Evolutionary conservation across 2,113 vertebrate genomes (phyloP).

Genomic region (Xiphorhynchus elegans): DNA sequence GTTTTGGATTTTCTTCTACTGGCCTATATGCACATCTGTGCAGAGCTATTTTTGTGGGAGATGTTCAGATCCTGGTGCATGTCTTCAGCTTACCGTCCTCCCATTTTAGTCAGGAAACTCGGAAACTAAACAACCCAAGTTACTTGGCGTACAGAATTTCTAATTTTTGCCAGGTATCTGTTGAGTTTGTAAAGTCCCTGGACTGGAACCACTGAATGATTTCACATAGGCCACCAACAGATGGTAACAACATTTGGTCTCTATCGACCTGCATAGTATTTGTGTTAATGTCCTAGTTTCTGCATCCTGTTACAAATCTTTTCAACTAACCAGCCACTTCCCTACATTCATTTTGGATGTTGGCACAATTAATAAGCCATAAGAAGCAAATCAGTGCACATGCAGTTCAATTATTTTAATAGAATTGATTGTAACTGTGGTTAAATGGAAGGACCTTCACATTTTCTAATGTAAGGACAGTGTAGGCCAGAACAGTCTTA

Average conservation of each 20-base stretch:
- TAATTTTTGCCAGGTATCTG: constrained; percentile 33
- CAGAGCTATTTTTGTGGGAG: not conserved
- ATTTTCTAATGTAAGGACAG: not conserved
- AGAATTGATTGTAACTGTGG: not conserved
- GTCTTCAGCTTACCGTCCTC: not conserved
- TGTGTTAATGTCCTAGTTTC: constrained; percentile 35
- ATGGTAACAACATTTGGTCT: constrained; percentile 60
- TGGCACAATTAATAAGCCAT: not conserved
- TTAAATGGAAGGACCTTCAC: not conserved
- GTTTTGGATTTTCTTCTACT: not conserved
- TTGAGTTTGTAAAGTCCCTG: constrained; percentile 1
- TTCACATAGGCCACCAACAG: constrained; percentile 40
- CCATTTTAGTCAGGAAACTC: not conserved
- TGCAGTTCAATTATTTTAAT: not conserved
- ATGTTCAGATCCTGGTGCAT: not conserved
- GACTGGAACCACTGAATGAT: constrained; percentile 8
- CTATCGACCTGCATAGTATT: not conserved
- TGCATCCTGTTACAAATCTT: constrained; percentile 23
- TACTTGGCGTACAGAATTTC: not conserved
- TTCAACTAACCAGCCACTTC: not conserved
- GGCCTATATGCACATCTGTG: not conserved
- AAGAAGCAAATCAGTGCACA: not conserved
- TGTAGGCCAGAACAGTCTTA: not conserved
- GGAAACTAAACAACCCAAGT: not conserved
- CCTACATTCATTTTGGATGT: not conserved